Base-by-base conservation (phyloP, 2,888 invertebrate genomes). In the Drosophila emarginata region DNA sequence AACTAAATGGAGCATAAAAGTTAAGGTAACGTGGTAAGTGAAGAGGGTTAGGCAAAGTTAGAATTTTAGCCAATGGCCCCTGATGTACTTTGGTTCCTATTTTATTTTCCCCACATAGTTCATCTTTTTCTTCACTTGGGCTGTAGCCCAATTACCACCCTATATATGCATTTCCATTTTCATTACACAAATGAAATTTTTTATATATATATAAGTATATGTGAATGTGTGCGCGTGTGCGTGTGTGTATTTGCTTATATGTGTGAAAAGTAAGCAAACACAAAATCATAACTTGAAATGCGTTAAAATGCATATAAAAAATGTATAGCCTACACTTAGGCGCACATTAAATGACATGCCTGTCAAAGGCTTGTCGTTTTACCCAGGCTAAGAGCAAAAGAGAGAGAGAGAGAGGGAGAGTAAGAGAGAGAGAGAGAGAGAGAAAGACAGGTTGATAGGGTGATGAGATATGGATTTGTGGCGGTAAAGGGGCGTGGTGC, bases 271-370 rank as follows among this genome's bases (percentile, higher is more conserved):
- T 45, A 39, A 58, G 39, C 52, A 18, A 45, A 18, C 45, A 63
- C 39, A 61, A 76, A 88, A 88, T 80, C 88, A 83, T 88, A 88
- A 78, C 88, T 76, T 69, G 72, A 78, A 80, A 77, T 86, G 81
- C 87, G 81, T 83, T 86, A 78, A 83, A 87, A 78, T 83, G 88
- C 86, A 83, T 83, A 80, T 87, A 86, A 83, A 80, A 86, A 76
- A 88, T 86, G 71, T 76, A 88, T 86, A 61, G 79, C 80, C 77
- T 61, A 86, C 84, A 88, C 84, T 83, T 83, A 76, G 87, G 80
- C 80, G 78, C 71, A 80, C 80, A 83, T 86, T 74, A 88, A 87
- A 74, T 87, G 88, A 70, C 86, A 78, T 70, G 82, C 76, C 81
- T 72, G 80, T 73, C 80, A 87, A 83, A 76, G 86, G 80, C 70